Evolutionary conservation across 2,797 vertebrate species (phyloP), one percentile per base, ranked within the genome.

Genomic region (Furcifer pardalis): DNA sequence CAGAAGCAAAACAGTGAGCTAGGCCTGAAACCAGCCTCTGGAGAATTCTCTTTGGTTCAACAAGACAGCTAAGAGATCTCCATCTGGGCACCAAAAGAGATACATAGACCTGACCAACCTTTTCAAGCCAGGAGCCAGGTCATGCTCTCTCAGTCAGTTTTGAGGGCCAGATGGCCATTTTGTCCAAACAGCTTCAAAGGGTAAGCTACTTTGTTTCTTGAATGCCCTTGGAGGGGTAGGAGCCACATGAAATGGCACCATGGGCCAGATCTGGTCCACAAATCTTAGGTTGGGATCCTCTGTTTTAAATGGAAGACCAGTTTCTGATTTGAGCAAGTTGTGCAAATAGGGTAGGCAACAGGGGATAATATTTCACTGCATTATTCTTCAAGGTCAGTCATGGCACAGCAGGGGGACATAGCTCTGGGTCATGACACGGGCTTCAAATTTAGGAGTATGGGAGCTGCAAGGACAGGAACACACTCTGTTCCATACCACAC

Each of bases 1-100:
- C 17, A 85, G 60, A 59, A 80, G 71, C 84, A 85, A 77, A 86
- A 81, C 65, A 71, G 52, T 35, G 42, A 46, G 27, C 66, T 81
- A 81, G 84, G 84, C 63, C 52, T 21, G 27, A 46, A 62, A 15
- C 27, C 73, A 68, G 69, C 60, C 40, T 77, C 84, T 10, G 49
- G 84, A 86, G 79, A 59, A 7, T 42, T 71, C 32, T 32, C 72
- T 71, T 56, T 37, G 23, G 44, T 71, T 86, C 73, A 62, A 25
- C 8, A 44, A 62, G 46, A 59, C 60, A 69, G n/a, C 49, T 42
- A 12, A 42, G 65, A 68, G 56, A 76, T 81, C 56, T 25, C 44
- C 65, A 76, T 3, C 7, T 10, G 10, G 63, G 32, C 56, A 62
- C 37, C 56, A 30, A 62, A 81, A 46, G 49, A 69, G 63, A 69